Evolutionary conservation across 2,113 vertebrate species (phyloP).

Genomic region (Atherinomorus stipes): DNA sequence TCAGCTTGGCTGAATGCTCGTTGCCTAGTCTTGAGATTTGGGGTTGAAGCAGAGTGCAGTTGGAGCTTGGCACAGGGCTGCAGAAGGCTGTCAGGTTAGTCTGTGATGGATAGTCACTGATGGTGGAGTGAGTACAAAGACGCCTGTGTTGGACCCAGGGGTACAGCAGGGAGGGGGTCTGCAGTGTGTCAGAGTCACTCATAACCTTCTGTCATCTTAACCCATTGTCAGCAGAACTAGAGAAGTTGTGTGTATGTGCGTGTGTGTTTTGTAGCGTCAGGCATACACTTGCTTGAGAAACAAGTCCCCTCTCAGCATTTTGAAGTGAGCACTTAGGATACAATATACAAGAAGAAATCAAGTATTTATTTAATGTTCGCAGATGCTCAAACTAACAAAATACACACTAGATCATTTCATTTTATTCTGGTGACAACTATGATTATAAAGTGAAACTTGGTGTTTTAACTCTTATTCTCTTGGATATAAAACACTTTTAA

Average conservation of each 20-base stretch:
- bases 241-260: slow-evolving; percentile 37
- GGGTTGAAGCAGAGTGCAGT: slow-evolving; percentile 43
- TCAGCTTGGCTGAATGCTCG: slow-evolving; percentile 10
- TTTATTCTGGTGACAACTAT: not conserved
- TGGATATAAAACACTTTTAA: too few relatives aligned
- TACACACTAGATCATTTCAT: not conserved
- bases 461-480: not conserved
- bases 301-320: slow-evolving; percentile 67
- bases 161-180: slow-evolving; percentile 68
- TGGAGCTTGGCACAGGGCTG: slow-evolving; percentile 73
- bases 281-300: slow-evolving; percentile 48
- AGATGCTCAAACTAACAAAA: not conserved
- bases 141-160: slow-evolving; percentile 79
- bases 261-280: slow-evolving; percentile 27
- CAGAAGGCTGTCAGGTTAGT: slow-evolving; percentile 89
- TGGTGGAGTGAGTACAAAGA: slow-evolving; percentile 89
- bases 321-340: slow-evolving; percentile 60
- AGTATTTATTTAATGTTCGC: slow-evolving; percentile 32
- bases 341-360: slow-evolving; percentile 12
- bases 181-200: slow-evolving; percentile 88
- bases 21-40: slow-evolving; percentile 25
- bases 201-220: slow-evolving; percentile 78
- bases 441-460: not conserved
- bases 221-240: slow-evolving; percentile 81
- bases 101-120: slow-evolving; percentile 91